phyloP scores from a whole-genome alignment of 2,797 vertebrate species.

The Oreonectes daqikongensis region DNA sequence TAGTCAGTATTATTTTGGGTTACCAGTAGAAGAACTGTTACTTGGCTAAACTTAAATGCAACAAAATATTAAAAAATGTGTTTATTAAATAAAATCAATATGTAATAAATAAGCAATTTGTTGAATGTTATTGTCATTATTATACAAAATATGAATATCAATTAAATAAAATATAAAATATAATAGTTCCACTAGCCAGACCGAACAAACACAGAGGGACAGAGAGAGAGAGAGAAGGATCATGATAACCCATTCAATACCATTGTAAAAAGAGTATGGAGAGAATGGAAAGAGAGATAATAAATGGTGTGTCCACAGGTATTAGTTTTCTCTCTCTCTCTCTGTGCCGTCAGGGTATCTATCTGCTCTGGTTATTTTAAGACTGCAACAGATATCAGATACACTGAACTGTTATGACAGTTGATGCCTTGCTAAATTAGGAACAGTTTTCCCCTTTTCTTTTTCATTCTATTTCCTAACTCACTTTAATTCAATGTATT shows the following conservation, averaged over 20 bases:
- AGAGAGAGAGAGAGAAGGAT: constrained; percentile 7
- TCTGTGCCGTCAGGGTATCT: constrained; percentile 57
- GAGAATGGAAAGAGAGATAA: constrained; percentile 7
- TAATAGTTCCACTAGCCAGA: no score
- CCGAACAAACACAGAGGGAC: no score
- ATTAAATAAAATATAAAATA: no score
- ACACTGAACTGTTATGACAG: constrained; percentile 57
- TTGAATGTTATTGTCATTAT: no score
- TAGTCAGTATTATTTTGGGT: no score
- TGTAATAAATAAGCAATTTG: no score
- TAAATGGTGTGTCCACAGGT: constrained; percentile 27
- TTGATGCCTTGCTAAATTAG: constrained; percentile 51
- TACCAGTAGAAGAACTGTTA: no score
- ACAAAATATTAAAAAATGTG: no score
- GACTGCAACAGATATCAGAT: constrained; percentile 56
- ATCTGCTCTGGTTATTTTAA: constrained; percentile 58
- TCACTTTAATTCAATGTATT: constrained; percentile 1
- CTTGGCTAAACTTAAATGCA: no score
- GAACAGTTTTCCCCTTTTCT: constrained; percentile 47
- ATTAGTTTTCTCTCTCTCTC: neutral
- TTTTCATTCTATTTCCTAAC: neutral
- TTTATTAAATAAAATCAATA: no score
- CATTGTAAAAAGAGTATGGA: neutral
- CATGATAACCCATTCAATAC: constrained; percentile 16
- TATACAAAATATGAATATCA: no score